Evolutionary conservation across 2,797 vertebrate species (phyloP).

Genomic region (Anguilla pacifica): DNA sequence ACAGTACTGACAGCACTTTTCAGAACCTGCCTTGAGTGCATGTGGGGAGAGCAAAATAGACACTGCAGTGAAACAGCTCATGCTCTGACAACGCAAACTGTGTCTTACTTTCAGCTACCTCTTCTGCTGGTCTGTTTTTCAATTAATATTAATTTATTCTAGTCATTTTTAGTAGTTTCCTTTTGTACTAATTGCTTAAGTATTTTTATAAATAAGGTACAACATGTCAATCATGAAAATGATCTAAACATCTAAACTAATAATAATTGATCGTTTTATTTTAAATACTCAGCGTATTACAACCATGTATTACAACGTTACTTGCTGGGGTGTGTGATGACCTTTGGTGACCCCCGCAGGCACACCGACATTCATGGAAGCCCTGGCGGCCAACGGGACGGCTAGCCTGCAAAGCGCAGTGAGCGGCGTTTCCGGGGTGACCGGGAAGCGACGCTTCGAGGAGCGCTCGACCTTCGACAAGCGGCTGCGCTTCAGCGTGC

Average conservation of each 20-base stretch:
- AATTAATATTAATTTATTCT: background rate
- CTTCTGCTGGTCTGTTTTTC: background rate
- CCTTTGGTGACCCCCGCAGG: constrained; percentile 62
- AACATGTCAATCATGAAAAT: background rate
- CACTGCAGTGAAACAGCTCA: background rate
- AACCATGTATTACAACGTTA: background rate
- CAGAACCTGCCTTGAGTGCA: background rate
- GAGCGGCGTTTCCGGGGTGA: constrained; percentile 44
- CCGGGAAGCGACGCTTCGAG: constrained; percentile 85
- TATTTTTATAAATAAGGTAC: background rate
- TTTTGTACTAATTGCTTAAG: background rate
- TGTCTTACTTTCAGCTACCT: background rate
- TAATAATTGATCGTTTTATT: background rate
- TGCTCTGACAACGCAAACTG: background rate
- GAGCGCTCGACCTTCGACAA: constrained; percentile 91
- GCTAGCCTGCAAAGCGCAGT: constrained; percentile 75
- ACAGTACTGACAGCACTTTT: background rate
- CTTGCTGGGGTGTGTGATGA: background rate
- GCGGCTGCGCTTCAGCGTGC: constrained; percentile 90
- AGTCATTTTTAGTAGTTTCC: background rate
- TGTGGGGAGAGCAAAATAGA: background rate
- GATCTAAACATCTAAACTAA: background rate
- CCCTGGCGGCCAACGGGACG: constrained; percentile 79
- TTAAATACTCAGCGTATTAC: background rate
- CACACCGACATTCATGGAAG: constrained; percentile 79